Evolutionary conservation across 37 sponge, comb jelly and placozoan genomes (phyloP), one percentile per base, ranked within the genome.

Genomic region (Tethya wilhelma): DNA sequence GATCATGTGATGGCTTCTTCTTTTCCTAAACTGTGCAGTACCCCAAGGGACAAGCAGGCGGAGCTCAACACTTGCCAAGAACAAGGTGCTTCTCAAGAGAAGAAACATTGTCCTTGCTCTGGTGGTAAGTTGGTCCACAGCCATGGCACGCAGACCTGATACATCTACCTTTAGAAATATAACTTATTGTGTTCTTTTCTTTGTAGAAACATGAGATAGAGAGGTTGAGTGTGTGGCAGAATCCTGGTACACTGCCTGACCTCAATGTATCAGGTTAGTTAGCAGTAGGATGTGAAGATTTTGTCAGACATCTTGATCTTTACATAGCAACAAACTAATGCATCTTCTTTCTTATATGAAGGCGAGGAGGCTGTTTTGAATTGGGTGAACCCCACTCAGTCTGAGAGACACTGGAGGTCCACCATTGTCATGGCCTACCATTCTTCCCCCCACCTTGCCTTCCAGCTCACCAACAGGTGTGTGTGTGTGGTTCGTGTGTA

Each of bases 181-280:
- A 49, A 19, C 14, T 9, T 14, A 49, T 38, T 70, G 30, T 7
- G 40, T 28, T 37, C 33, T n/a, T 8, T 11, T 19, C 4, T 55
- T 20, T 55, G 5, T 40, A 87, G 88, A 69, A 79, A 59, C 88
- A 82, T 66, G 93, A 92, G 64, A 71, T 92, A 26, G 89, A 87
- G 65, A 32, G 93, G n/a, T 67, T 92, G 65, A 81, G 77, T 74
- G 80, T 84, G 38, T 92, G 89, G 85, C 73, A 83, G 73, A 92
- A 92, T 62, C 80, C 84, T 8, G 53, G 44, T 22, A 46, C 33
- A 0, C 73, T 29, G 14, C 49, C 81, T 23, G 88, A 87, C 5
- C 44, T 75, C 33, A 44, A 9, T 20, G 26, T 80, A n/a, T 82
- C 88, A 45, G 75, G 86, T 85, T 22, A 44, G 65, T 31, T 23